Base-by-base conservation (phyloP, 2,888 invertebrate species). In the Polietes domitor region DNA sequence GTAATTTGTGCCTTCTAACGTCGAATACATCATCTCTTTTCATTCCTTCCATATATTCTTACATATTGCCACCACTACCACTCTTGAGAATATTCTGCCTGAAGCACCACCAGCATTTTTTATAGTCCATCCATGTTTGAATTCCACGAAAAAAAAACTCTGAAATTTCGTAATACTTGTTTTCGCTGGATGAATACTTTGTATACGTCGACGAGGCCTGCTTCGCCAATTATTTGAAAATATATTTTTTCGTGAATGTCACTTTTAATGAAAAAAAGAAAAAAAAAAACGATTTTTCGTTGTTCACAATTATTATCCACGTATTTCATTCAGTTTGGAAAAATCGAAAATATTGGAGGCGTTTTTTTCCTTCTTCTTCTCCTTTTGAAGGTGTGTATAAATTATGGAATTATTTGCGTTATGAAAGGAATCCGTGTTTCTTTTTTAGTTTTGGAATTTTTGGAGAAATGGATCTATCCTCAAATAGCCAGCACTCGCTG, bases 401-500 rank as follows among this genome's bases (percentile, higher is more conserved):
- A 47, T n/a, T n/a, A n/a, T 37, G 47, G n/a, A 41, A 41, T 12
- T 41, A 7, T 12, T 32, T 32, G 3, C 32, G 32, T n/a, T n/a
- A n/a, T n/a, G n/a, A n/a, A n/a, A 32, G 32, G 32, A 32, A 5
- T 32, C 32, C 32, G n/a, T 32, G 5, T 32, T 32, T 7, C 32
- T 32, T 32, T 32, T 41, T 41, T 12, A 41, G 41, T 41, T 41
- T 7, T 7, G 3, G 5, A 32, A 32, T 32, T 32, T 55, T 19
- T 55, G 21, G 55, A 26, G 17, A 55, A 32, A 89, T 89, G 89
- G 61, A 61, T 61, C 32, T 61, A 9, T n/a, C 55, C 6, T 17
- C 17, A 17, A 53, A 53, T 90, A 47, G 87, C 88, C 15, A 90
- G 89, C 84, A 88, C 88, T 78, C 89, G 89, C 78, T 88, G 89